Evolutionary conservation across 2,797 vertebrate species (phyloP), one percentile per base, ranked within the genome.

Genomic region (Urosaurus nigricauda): DNA sequence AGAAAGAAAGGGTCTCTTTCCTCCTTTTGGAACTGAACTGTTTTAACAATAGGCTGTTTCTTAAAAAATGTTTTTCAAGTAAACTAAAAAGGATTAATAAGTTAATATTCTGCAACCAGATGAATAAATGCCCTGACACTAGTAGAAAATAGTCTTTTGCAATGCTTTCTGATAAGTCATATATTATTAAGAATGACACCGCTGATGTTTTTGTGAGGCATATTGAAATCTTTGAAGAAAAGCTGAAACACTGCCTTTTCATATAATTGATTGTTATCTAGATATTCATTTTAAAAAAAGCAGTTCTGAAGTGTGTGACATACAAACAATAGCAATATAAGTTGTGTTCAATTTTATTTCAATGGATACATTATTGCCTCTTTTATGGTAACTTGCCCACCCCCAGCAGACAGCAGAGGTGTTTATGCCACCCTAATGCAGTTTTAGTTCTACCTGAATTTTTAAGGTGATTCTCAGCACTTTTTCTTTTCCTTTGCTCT

Each of bases 241-340:
- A 84, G 71, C 88, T 81, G 53, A 94, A 94, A 83, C 85, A n/a
- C 16, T 90, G 35, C 19, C 80, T 96, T 95, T 94, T 95, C 90
- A 92, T 90, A 93, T 94, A 94, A 87, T 53, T 90, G 79, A 91
- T 88, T 89, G 40, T 74, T 87, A 94, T 93, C 71, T 93, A 80
- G 58, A 90, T 93, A 93, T 91, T 94, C 78, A 87, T 94, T 68
- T 90, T 90, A 90, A 91, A 94, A 86, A 88, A 91, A 94, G 51
- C 29, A 90, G 37, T 82, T 92, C 29, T 65, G 92, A 86, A 85
- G 43, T 89, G 83, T 63, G 90, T 84, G 87, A 71, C 29, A 89
- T 65, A 92, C 75, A 92, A 93, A 85, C 68, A 89, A 35, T 29
- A 88, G 88, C 75, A 93, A 83, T 91, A 60, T 58, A 95, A 94